These are phyloP conservation scores for Cecropterus lyciades DNA, from an alignment of 1,140 invertebrate species.

Conservation along the genomic window DNA sequence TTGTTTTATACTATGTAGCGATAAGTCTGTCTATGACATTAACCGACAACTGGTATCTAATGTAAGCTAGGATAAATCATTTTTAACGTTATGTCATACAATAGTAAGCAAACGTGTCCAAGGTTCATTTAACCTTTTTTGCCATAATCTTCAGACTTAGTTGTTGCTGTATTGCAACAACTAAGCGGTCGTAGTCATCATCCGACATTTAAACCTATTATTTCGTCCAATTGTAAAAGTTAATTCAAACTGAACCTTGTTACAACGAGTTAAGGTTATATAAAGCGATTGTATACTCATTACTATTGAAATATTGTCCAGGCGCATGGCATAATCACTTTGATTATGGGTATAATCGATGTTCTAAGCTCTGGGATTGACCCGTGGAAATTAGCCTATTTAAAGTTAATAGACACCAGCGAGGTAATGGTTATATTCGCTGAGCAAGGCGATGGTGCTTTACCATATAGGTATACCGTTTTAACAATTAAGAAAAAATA, in stretches of 20 bases:
- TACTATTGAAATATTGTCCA: neutral
- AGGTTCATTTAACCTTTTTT: neutral
- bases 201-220: conserved; percentile 36
- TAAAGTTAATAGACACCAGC: conserved; percentile 10
- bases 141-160: conserved; percentile 8
- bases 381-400: conserved; percentile 24
- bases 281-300: neutral
- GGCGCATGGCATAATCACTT: conserved; percentile 13
- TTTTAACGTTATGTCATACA: too few relatives aligned
- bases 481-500: too few relatives aligned
- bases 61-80: too few relatives aligned
- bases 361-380: conserved; percentile 22
- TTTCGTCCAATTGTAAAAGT: conserved; percentile 29
- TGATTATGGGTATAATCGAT: conserved; percentile 30
- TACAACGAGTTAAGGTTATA: conserved; percentile 1
- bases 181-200: conserved; percentile 14
- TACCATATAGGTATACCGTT: neutral
- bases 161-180: conserved; percentile 1
- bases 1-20: too few relatives aligned
- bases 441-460: neutral
- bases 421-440: neutral
- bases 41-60: too few relatives aligned
- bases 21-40: too few relatives aligned
- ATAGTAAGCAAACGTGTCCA: too few relatives aligned
- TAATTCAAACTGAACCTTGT: conserved; percentile 10